Conservation (phyloP, 64 coral and sea anemone genomes). For the Astreopora myriophthalma region DNA sequence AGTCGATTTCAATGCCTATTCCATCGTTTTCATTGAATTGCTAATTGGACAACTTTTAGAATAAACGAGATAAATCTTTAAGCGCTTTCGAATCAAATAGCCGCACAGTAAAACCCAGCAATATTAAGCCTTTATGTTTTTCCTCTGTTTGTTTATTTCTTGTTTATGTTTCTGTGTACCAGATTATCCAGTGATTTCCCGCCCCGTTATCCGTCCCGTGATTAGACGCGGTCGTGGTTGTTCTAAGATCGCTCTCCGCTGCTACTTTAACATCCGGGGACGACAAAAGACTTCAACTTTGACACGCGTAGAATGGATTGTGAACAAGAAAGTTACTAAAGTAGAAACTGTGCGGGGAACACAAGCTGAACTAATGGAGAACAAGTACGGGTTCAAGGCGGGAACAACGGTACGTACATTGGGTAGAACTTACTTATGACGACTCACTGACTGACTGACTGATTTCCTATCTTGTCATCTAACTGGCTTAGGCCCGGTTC, state of each 20-base stretch:
- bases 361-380: conserved; percentile 61
- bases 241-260: conserved; percentile 36
- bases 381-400: conserved; percentile 59
- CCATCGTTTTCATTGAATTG: no score
- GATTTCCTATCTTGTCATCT: not conserved
- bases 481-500: conserved; percentile 27
- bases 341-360: not conserved
- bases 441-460: not conserved
- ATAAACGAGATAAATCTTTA: no score
- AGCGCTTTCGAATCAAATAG: not conserved
- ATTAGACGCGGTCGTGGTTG: conserved; percentile 11
- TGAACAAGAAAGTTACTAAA: conserved; percentile 37
- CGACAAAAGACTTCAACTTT: not conserved
- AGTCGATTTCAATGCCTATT: no score
- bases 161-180: not conserved
- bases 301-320: conserved; percentile 43
- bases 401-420: conserved; percentile 59
- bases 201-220: conserved; percentile 19
- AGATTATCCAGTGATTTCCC: conserved; percentile 46
- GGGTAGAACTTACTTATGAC: not conserved
- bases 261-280: conserved; percentile 30
- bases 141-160: not conserved
- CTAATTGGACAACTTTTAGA: no score
- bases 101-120: not conserved
- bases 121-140: not conserved